A percentile compares a stretch with the other conserved stretches of the same genome.
phyloP scores from a whole-genome alignment of 2,113 vertebrate species.

The Pogona vitticeps region DNA sequence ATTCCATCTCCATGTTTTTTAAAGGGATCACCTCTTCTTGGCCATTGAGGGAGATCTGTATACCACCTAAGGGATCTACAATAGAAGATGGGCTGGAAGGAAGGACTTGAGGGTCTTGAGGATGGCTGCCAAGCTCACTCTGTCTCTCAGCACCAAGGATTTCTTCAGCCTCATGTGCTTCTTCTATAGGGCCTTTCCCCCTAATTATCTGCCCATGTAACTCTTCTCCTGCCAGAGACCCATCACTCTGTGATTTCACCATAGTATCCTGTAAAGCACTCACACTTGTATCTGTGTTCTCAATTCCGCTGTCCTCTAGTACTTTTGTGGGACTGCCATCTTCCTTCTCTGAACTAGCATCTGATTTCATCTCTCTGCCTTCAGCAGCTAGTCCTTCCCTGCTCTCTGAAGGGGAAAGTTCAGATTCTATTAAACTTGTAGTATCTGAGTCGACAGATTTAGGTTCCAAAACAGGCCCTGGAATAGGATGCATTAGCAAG shows the following conservation, averaged over 20 bases:
- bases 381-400: slow-evolving; percentile 65
- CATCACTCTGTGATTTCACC: slow-evolving; percentile 47
- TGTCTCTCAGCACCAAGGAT: slow-evolving; percentile 65
- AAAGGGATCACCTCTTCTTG: slow-evolving; percentile 76
- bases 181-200: slow-evolving; percentile 79
- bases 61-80: slow-evolving; percentile 23
- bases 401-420: slow-evolving; percentile 78
- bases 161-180: slow-evolving; percentile 86
- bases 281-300: slow-evolving; percentile 49
- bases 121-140: slow-evolving; percentile 35
- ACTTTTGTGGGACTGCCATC: slow-evolving; percentile 49
- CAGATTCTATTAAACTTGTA: slow-evolving; percentile 89
- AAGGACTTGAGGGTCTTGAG: slow-evolving; percentile 51
- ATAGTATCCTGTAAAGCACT: slow-evolving; percentile 32
- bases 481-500: slow-evolving; percentile 82
- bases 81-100: slow-evolving; percentile 49
- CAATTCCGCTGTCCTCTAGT: slow-evolving; percentile 71
- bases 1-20: slow-evolving; percentile 86
- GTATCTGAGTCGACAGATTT: slow-evolving; percentile 88
- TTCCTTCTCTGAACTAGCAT: slow-evolving; percentile 66
- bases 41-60: slow-evolving; percentile 19
- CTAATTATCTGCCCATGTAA: slow-evolving; percentile 34
- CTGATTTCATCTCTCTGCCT: slow-evolving; percentile 63
- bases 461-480: slow-evolving; percentile 65
- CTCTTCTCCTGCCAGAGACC: slow-evolving; percentile 38